Evolutionary conservation across 2,888 invertebrate species (phyloP).

Genomic region (Synanthedon andrenaeformis): DNA sequence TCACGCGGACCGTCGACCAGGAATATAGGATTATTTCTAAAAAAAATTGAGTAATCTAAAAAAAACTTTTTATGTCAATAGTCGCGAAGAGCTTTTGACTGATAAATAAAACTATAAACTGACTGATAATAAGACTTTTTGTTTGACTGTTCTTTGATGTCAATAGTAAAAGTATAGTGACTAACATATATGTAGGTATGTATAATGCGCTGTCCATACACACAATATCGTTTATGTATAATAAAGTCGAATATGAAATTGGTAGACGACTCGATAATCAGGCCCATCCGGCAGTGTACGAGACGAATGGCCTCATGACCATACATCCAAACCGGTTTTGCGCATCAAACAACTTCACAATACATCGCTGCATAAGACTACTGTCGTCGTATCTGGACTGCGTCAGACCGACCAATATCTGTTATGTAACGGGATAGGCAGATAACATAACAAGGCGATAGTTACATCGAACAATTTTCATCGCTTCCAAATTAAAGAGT

Average conservation of each 20-base stretch:
- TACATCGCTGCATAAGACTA: background rate
- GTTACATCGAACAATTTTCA: background rate
- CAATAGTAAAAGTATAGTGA: no score
- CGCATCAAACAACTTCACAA: background rate
- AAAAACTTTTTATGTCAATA: no score
- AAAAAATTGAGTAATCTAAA: no score
- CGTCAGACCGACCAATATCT: background rate
- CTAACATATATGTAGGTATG: no score
- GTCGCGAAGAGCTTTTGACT: no score
- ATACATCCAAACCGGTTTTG: conserved; percentile 24
- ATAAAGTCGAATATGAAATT: conserved; percentile 20
- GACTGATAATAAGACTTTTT: no score
- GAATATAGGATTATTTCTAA: no score
- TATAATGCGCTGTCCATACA: no score
- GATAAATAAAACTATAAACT: no score
- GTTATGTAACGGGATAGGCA: background rate
- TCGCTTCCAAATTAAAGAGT: background rate
- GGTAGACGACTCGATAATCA: conserved; percentile 32
- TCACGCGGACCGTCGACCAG: no score
- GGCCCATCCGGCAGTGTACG: conserved; percentile 30
- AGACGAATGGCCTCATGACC: conserved; percentile 14
- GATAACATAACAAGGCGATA: background rate
- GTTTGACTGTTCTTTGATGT: no score
- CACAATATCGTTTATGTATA: background rate
- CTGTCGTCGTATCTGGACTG: background rate